phyloP scores from a whole-genome alignment of 1,140 invertebrate species.

The Lethrus apterus region DNA sequence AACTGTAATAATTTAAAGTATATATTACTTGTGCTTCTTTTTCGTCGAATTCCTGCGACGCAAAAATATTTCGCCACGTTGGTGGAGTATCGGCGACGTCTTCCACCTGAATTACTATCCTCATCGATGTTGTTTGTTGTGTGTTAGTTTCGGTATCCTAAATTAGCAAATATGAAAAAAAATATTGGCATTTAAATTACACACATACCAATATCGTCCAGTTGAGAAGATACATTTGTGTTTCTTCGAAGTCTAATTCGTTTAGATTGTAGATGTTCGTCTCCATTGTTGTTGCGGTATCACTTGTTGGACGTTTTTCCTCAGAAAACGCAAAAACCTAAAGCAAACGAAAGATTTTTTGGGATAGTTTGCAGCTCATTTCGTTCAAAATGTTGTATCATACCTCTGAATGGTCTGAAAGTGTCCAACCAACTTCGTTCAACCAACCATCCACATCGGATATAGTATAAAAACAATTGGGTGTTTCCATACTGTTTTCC shows the following conservation, averaged over 20 bases:
- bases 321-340: not conserved
- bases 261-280: not conserved
- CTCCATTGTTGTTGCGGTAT: not conserved
- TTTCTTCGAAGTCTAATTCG: not conserved
- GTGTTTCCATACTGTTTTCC: not conserved
- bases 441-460: not conserved
- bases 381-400: not conserved
- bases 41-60: conserved; percentile 11
- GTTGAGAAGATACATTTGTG: too few species aligned
- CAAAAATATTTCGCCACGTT: conserved; percentile 11
- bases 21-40: not conserved
- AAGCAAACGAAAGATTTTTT: not conserved
- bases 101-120: conserved; percentile 2
- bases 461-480: not conserved
- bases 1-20: not conserved
- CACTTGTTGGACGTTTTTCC: not conserved
- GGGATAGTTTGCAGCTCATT: not conserved
- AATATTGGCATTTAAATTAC: not conserved
- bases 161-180: not conserved
- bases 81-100: conserved; percentile 8
- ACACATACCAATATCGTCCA: too few species aligned
- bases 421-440: not conserved
- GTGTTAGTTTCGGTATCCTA: conserved; percentile 8
- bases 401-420: not conserved
- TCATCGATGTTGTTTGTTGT: not conserved